These are phyloP conservation scores for Lophotis ruficrista DNA, from an alignment of 2,113 vertebrate genomes.

Conservation along the genomic window DNA sequence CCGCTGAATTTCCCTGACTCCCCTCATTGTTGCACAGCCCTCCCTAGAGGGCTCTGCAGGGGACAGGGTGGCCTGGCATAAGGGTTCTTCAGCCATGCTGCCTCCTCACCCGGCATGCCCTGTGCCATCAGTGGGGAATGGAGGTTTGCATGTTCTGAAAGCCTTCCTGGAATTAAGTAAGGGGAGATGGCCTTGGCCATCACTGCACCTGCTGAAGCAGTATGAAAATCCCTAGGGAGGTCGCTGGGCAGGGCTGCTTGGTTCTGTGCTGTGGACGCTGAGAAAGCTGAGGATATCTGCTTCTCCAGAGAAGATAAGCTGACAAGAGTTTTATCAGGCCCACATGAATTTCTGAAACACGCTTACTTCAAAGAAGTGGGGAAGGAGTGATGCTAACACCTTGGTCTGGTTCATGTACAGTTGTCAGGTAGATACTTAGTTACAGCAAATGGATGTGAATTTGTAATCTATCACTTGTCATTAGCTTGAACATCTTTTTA, in stretches of 20 bases:
- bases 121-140: rapidly evolving
- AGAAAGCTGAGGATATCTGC: background rate
- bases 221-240: background rate
- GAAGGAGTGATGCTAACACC: background rate
- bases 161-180: background rate
- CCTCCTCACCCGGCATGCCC: background rate
- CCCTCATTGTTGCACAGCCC: background rate
- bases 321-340: background rate
- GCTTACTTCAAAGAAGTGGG: background rate
- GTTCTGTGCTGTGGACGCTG: background rate
- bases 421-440: background rate
- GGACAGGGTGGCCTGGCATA: background rate
- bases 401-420: background rate
- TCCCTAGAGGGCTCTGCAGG: background rate
- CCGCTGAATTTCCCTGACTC: background rate
- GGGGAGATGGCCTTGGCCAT: background rate
- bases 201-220: background rate
- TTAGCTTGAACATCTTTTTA: background rate
- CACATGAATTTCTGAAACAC: background rate
- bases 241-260: background rate
- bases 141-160: background rate
- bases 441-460: background rate
- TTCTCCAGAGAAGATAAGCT: background rate
- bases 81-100: background rate
- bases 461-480: background rate